Conservation (phyloP, 2,888 invertebrate genomes). For the Cyaniris semiargus region DNA sequence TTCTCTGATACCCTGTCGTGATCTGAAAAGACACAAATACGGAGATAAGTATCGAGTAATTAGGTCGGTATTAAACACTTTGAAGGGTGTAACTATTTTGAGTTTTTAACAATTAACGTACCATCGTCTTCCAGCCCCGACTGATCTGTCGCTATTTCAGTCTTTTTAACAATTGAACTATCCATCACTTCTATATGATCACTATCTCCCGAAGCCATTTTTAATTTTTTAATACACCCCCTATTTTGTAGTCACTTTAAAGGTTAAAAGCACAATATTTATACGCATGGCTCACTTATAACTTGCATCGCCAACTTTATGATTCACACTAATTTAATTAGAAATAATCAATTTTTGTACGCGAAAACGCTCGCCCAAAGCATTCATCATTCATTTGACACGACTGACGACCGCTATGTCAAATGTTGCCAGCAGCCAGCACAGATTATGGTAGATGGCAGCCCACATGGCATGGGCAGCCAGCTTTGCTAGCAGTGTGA, state of each 20-base stretch:
- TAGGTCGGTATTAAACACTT: constrained; percentile 41
- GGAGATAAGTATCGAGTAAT: constrained; percentile 53
- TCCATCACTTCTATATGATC: constrained; percentile 89
- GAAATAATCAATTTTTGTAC: constrained; percentile 77
- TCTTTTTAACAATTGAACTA: constrained; percentile 82
- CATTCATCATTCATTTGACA: constrained; percentile 74
- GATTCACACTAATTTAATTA: constrained; percentile 79
- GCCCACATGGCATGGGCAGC: no score
- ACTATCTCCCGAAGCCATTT: constrained; percentile 92
- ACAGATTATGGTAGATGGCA: no score
- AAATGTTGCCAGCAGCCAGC: constrained; percentile 62
- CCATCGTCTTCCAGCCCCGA: constrained; percentile 82
- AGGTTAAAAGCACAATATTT: constrained; percentile 62
- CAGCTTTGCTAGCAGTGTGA: no score
- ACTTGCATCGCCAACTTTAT: constrained; percentile 68
- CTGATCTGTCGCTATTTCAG: constrained; percentile 80
- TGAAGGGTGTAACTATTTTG: not conserved
- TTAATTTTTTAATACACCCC: constrained; percentile 73
- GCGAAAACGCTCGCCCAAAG: constrained; percentile 71
- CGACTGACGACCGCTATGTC: constrained; percentile 73
- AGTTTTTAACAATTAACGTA: constrained; percentile 52
- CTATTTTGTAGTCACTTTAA: constrained; percentile 67
- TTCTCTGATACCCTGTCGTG: constrained; percentile 82
- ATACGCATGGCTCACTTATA: constrained; percentile 74
- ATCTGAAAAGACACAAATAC: constrained; percentile 73